Conservation (phyloP, 2,888 invertebrate species). For the Helobdella robusta region DNA sequence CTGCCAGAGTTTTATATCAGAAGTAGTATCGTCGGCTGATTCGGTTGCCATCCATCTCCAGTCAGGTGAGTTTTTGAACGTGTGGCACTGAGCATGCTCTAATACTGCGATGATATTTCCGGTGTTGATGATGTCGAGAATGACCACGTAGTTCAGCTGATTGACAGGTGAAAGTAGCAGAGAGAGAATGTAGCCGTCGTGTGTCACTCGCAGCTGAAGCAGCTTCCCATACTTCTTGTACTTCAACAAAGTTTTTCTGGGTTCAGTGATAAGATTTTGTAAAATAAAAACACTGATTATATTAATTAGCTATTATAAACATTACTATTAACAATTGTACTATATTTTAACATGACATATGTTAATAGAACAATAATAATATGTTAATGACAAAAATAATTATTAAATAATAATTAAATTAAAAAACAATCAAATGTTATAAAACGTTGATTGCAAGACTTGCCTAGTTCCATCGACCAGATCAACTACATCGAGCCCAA, state of each 20-base stretch:
- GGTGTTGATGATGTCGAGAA: conserved; percentile 26
- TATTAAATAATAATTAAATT: too few species aligned
- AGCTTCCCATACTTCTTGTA: conserved; percentile 34
- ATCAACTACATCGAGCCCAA: conserved; percentile 38
- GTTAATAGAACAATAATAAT: too few species aligned
- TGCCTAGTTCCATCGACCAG: conserved; percentile 29
- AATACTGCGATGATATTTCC: conserved; percentile 14
- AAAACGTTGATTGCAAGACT: too few species aligned
- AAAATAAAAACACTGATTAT: too few species aligned
- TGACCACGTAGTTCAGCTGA: conserved; percentile 26
- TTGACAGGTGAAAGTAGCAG: conserved; percentile 30
- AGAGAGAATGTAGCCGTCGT: conserved; percentile 30
- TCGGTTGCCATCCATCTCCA: conserved; percentile 24
- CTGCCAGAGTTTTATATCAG: conserved; percentile 9
- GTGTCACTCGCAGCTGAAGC: conserved; percentile 33
- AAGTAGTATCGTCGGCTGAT: not conserved
- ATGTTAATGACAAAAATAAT: too few species aligned
- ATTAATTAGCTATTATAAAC: too few species aligned
- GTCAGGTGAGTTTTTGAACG: conserved; percentile 19
- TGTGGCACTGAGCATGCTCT: conserved; percentile 26
- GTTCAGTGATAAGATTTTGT: conserved; percentile 34
- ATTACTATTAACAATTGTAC: too few species aligned
- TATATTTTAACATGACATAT: too few species aligned
- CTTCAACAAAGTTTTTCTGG: conserved; percentile 30
- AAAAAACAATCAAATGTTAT: too few species aligned